These are phyloP conservation scores for Leptopilina myrica DNA, from an alignment of 2,888 invertebrate species.

Conservation along the genomic window DNA sequence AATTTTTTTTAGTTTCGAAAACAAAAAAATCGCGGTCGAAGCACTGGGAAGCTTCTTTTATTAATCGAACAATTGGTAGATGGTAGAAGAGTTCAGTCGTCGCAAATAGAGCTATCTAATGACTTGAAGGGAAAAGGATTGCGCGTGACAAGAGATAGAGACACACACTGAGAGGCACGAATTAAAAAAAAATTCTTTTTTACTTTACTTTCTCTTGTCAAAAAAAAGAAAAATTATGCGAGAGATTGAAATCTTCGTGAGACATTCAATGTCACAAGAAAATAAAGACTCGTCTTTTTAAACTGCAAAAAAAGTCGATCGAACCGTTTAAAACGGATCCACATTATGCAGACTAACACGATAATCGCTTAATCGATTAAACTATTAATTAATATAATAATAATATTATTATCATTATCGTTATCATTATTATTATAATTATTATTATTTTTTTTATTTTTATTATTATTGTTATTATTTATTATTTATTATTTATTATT, in stretches of 20 bases:
- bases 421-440: constrained; percentile 21
- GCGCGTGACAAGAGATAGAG: constrained; percentile 38
- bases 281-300: constrained; percentile 12
- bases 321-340: constrained; percentile 70
- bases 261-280: constrained; percentile 32
- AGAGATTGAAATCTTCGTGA: not conserved
- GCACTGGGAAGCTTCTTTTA: constrained; percentile 52
- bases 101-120: constrained; percentile 43
- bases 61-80: constrained; percentile 43
- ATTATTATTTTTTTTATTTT: constrained; percentile 58
- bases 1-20: constrained; percentile 29
- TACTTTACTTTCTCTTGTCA: no score
- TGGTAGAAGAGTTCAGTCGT: constrained; percentile 40
- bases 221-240: no score
- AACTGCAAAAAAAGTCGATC: constrained; percentile 48
- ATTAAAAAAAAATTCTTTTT: not conserved
- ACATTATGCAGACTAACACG: constrained; percentile 71
- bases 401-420: constrained; percentile 67
- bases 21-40: constrained; percentile 57
- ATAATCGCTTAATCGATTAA: constrained; percentile 71
- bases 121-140: constrained; percentile 39
- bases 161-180: constrained; percentile 25
- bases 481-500: constrained; percentile 57
- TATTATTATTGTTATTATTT: constrained; percentile 53
- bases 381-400: constrained; percentile 73